These are phyloP conservation scores for Grantiella picta DNA, from an alignment of 2,113 vertebrate species.

Conservation along the genomic window DNA sequence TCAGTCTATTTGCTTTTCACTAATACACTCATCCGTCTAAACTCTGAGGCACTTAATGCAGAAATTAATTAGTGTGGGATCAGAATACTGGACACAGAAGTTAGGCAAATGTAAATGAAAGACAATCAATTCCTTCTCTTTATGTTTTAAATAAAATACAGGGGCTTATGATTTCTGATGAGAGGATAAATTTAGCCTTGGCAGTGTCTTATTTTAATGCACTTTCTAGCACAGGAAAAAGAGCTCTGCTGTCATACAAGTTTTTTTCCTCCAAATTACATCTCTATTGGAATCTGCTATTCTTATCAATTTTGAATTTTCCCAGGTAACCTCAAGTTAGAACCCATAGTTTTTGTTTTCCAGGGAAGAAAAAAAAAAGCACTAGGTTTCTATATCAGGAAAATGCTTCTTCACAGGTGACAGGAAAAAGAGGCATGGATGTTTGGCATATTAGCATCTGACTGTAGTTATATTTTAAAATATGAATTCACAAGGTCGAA, in stretches of 20 bases:
- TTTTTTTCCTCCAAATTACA: not conserved
- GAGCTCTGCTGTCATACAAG: accelerated
- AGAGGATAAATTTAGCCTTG: not conserved
- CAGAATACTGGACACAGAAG: not conserved
- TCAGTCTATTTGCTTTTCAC: not conserved
- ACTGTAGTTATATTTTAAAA: conserved; percentile 10
- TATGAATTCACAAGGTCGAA: not conserved
- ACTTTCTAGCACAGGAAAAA: not conserved
- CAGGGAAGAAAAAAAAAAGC: not conserved
- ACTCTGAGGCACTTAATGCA: not conserved
- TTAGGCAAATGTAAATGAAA: not conserved
- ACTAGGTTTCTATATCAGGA: not conserved
- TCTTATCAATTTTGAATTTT: not conserved
- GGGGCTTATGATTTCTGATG: not conserved
- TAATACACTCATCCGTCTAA: not conserved
- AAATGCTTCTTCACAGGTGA: not conserved
- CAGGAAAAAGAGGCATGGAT: not conserved
- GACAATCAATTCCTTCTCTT: not conserved
- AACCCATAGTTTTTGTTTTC: not conserved
- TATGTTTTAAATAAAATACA: not conserved
- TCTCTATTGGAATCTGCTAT: not conserved
- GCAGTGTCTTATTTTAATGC: not conserved
- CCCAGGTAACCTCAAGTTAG: not conserved
- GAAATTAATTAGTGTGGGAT: not conserved
- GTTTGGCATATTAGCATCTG: not conserved